Evolutionary conservation across 2,888 invertebrate genomes (phyloP), one percentile per base, ranked within the genome.

Genomic region (Diachrysia chrysitis): DNA sequence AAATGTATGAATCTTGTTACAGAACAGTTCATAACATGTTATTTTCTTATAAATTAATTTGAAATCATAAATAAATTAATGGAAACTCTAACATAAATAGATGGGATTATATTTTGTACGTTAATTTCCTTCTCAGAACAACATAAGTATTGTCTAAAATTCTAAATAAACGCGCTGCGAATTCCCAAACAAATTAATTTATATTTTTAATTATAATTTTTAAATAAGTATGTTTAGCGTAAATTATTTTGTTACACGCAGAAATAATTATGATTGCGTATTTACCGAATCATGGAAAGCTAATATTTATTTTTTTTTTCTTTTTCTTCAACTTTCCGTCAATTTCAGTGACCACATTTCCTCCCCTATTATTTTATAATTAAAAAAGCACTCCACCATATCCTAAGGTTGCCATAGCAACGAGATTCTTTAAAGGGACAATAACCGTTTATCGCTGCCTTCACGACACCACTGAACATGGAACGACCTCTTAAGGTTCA

Each of bases 361-460:
- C 16, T n/a, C 1, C n/a, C n/a, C 42, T 42, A 42, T 42, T n/a
- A 42, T 5, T n/a, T n/a, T n/a, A 42, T n/a, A 0, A 42, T 42
- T 42, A 42, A 21, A 51, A 62, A 62, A 69, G 37, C 16, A 35
- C 17, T 25, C 2, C 14, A 23, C 53, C 1, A 21, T 58, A 51
- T 35, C 29, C 59, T 58, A 29, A 51, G n/a, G 21, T 69, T 58
- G 76, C 29, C 42, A 60, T 23, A 56, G 55, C 58, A 32, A 76
- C 35, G 63, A 76, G 62, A 54, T 80, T 57, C 77, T 60, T 10
- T n/a, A 53, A 60, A 51, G 17, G 62, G 57, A 57, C 48, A 21
- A 75, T 69, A 62, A 69, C 70, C 58, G 76, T 79, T 75, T 63
- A 61, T 69, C 54, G 71, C 79, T 75, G 73, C 19, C 57, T 63